Conservation (phyloP, 2,888 invertebrate species). For the Eristalis arbustorum region DNA sequence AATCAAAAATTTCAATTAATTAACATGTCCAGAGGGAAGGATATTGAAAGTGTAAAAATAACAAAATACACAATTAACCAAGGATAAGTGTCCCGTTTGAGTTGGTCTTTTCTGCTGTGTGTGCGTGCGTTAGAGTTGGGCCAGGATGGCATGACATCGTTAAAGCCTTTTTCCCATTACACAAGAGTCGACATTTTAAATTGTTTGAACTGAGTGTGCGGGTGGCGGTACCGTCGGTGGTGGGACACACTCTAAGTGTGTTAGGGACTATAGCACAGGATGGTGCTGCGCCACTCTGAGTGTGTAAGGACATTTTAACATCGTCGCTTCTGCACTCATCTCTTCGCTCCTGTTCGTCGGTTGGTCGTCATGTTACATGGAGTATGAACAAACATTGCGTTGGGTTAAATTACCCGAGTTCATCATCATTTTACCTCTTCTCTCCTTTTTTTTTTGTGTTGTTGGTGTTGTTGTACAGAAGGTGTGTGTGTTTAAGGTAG, state of each 20-base stretch:
- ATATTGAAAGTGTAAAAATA: conserved; percentile 14
- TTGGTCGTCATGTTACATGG: conserved; percentile 42
- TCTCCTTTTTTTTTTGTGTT: not conserved
- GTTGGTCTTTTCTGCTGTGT: conserved; percentile 19
- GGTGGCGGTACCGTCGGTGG: no score
- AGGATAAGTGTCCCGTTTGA: conserved; percentile 40
- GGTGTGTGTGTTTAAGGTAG: conserved; percentile 10
- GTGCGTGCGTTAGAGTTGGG: not conserved
- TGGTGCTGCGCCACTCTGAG: not conserved
- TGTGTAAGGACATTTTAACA: conserved; percentile 13
- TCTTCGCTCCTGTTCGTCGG: not conserved
- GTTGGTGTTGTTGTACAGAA: no score
- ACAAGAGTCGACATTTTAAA: conserved; percentile 30
- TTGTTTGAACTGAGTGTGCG: conserved; percentile 34
- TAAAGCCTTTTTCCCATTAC: conserved; percentile 50
- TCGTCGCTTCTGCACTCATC: not conserved
- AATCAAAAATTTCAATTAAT: conserved; percentile 14
- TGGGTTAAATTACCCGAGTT: conserved; percentile 49
- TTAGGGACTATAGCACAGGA: not conserved
- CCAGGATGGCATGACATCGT: conserved; percentile 17
- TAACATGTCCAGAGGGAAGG: conserved; percentile 1
- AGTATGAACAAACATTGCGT: conserved; percentile 61
- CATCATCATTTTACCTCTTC: no score
- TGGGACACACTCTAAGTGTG: no score
- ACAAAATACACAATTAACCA: conserved; percentile 20